Percentiles rank a stretch among this genome's conserved stretches.
These are phyloP conservation scores for Pegea sp. DNA, from an alignment of 23 tunicate genomes.

Conservation along the genomic window DNA sequence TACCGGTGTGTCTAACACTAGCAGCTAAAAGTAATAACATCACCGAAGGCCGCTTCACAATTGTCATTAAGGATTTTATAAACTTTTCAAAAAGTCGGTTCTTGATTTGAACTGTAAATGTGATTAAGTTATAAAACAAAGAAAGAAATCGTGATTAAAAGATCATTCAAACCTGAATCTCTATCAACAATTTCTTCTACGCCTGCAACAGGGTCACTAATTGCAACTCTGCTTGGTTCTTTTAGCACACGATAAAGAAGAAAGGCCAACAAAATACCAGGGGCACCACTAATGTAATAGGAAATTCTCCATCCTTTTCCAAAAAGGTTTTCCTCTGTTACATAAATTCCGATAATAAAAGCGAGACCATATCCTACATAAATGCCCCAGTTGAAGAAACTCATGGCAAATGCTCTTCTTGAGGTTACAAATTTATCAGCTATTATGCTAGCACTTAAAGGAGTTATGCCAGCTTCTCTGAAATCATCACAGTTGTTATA, in stretches of 20 bases:
- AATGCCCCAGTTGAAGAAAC: slow-evolving; percentile 89
- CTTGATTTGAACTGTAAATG: too few relatives aligned
- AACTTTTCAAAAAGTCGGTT: background rate
- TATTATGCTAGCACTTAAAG: slow-evolving; percentile 60
- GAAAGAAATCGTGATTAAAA: too few relatives aligned
- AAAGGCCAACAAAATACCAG: slow-evolving; percentile 41
- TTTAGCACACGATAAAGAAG: slow-evolving; percentile 17
- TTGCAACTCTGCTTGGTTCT: slow-evolving; percentile 47
- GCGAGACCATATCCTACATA: slow-evolving; percentile 87
- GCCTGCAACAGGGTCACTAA: too few relatives aligned
- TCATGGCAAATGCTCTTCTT: slow-evolving; percentile 67
- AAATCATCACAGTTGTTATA: too few relatives aligned
- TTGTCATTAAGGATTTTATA: background rate
- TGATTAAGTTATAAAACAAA: too few relatives aligned
- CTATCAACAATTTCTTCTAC: too few relatives aligned
- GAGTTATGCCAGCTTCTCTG: slow-evolving; percentile 72
- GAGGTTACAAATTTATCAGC: slow-evolving; percentile 42
- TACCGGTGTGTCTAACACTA: background rate
- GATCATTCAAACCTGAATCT: too few relatives aligned
- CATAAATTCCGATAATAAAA: slow-evolving; percentile 57
- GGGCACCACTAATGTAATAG: slow-evolving; percentile 35
- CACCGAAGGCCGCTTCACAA: background rate
- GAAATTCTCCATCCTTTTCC: slow-evolving; percentile 69
- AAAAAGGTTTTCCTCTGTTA: slow-evolving; percentile 29
- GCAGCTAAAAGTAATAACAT: background rate